Conservation (phyloP, 2,888 invertebrate species). For the Epistrophe grossulariae region DNA sequence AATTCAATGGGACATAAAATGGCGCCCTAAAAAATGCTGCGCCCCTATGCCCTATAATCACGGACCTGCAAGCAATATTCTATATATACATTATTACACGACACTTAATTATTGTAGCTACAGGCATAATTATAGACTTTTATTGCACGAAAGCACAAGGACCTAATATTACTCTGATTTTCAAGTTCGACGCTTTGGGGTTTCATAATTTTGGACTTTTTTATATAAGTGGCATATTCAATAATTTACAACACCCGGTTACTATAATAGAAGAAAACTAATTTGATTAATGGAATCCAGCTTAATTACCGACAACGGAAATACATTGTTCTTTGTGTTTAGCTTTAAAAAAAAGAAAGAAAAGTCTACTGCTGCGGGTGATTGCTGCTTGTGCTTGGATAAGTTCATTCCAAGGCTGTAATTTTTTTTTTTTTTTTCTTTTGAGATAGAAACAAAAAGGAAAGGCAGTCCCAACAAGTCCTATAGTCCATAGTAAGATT, state of each 20-base stretch:
- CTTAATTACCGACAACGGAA: constrained; percentile 56
- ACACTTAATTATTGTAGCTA: background rate
- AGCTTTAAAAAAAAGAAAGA: background rate
- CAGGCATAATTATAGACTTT: constrained; percentile 9
- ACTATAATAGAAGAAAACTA: constrained; percentile 27
- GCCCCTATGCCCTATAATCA: background rate
- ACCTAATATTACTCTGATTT: constrained; percentile 39
- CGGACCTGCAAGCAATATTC: background rate
- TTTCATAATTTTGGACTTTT: background rate
- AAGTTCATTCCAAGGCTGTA: background rate
- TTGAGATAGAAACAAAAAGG: constrained; percentile 13
- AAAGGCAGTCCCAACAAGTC: background rate
- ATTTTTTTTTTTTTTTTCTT: background rate
- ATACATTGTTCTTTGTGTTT: constrained; percentile 39
- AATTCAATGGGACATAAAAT: no score
- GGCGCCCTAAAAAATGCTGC: no score
- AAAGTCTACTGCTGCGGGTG: background rate
- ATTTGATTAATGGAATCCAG: constrained; percentile 65
- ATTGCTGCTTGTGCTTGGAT: background rate
- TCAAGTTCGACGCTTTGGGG: constrained; percentile 14
- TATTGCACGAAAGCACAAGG: constrained; percentile 18
- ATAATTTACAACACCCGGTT: constrained; percentile 53
- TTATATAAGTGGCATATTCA: constrained; percentile 37
- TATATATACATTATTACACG: background rate
- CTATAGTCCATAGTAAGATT: constrained; percentile 9